These are phyloP conservation scores for Serilophus lunatus DNA, from an alignment of 2,113 vertebrate genomes.

Conservation along the genomic window DNA sequence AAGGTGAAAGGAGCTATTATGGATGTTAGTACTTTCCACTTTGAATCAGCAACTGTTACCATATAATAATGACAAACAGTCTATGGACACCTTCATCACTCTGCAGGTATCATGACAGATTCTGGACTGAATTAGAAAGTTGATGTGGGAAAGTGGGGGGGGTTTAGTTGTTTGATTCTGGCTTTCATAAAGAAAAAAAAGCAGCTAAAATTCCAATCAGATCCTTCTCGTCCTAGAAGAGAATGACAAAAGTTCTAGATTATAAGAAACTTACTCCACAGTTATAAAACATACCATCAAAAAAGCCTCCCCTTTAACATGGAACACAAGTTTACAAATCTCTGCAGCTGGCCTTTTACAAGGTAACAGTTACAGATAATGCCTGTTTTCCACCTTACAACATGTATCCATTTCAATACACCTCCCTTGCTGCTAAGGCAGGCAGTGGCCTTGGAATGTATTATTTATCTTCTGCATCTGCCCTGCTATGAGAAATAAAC, in stretches of 20 bases:
- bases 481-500: neutral
- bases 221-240: neutral
- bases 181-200: neutral
- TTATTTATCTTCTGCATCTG: neutral
- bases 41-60: neutral
- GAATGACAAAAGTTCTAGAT: neutral
- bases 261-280: neutral
- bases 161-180: neutral
- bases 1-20: neutral
- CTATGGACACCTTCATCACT: neutral
- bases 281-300: neutral
- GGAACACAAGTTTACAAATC: neutral
- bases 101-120: neutral
- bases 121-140: neutral
- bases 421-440: neutral
- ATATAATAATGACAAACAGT: neutral
- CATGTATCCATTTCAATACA: neutral
- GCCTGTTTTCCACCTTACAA: neutral
- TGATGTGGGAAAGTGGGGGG: too few species aligned
- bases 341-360: neutral
- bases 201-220: neutral
- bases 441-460: neutral
- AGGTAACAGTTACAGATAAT: fast-evolving
- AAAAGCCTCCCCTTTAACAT: neutral
- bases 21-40: neutral